Evolutionary conservation across 2,888 invertebrate genomes (phyloP).

Genomic region (Norana najaformis): DNA sequence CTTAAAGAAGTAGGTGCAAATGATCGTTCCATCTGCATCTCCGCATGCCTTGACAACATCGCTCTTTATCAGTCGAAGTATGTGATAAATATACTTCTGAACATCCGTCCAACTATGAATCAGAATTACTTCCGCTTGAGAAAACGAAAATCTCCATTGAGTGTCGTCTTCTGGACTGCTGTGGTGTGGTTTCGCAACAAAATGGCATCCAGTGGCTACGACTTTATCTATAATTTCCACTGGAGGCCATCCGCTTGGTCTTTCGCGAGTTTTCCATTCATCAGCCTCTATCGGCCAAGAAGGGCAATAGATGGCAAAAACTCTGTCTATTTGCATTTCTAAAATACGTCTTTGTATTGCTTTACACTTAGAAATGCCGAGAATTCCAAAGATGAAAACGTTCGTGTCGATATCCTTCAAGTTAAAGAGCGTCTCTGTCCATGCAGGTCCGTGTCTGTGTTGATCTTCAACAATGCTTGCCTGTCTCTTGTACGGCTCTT

Average conservation of each 20-base stretch:
- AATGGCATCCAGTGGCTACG: conserved; percentile 8
- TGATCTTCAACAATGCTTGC: too few species aligned
- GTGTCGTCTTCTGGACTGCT: not conserved
- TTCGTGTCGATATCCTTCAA: too few species aligned
- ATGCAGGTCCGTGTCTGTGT: too few species aligned
- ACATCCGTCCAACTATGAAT: conserved; percentile 10
- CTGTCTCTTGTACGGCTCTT: too few species aligned
- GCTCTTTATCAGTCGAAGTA: conserved; percentile 21
- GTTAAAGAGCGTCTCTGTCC: too few species aligned
- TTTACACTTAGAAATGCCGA: too few species aligned
- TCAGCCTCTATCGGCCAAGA: conserved; percentile 22
- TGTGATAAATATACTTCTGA: conserved; percentile 20
- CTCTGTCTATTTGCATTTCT: not conserved
- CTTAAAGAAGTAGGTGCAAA: conserved; percentile 29
- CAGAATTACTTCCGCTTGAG: conserved; percentile 25
- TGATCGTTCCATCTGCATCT: not conserved
- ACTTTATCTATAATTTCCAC: not conserved
- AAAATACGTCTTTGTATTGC: too few species aligned
- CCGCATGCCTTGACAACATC: not conserved
- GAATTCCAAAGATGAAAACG: too few species aligned
- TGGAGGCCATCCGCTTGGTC: not conserved
- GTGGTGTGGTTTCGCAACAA: conserved; percentile 3
- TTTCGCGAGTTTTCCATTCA: not conserved
- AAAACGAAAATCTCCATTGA: conserved; percentile 31
- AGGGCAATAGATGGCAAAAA: conserved; percentile 23